Evolutionary conservation across 2,888 invertebrate species (phyloP), one percentile per base, ranked within the genome.

Genomic region (Acronicta aceris): DNA sequence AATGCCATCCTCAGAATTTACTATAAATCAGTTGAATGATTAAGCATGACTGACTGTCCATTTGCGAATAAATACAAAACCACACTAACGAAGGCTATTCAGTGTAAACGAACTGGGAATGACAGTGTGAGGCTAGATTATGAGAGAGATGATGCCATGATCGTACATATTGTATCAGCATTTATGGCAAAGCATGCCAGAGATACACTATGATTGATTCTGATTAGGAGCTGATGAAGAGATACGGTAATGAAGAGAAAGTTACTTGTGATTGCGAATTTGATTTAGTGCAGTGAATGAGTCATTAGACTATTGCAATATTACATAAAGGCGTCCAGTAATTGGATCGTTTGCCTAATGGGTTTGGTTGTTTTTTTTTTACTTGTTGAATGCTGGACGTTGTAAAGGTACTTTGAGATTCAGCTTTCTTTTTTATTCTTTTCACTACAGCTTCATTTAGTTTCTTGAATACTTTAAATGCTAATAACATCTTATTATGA

Each of bases 1-100:
- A 65, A 33, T 47, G 46, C 63, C 59, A 63, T 57, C 48, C 40
- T 56, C 45, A 58, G 25, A 45, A 41, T 62, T 62, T 41, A 48
- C 67, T 68, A 88, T 88, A 89, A 87, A 89, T 89, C 88, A 86
- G 78, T 58, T 49, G 76, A 83, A 84, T 88, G 89, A 91, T 88
- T 82, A 83, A 85, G 86, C 89, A 89, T 88, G 90, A 92, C 88
- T 84, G 90, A 87, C 87, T 80, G 83, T 81, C 82, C 80, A 85
- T 65, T 78, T 48, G 79, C 71, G 49, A 88, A 89, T 87, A 90
- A 89, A 83, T 88, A 87, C 86, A 86, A 88, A 85, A 84, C 81
- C 71, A 77, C 86, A 84, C 91, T 94, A 94, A 94, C 93, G 93
- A 94, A 88, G 78, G 60, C 88, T 83, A 93, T 94, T 92, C 91